Evolutionary conservation across 2,888 invertebrate genomes (phyloP), one percentile per base, ranked within the genome.

Genomic region (Hypomecis punctinalis): DNA sequence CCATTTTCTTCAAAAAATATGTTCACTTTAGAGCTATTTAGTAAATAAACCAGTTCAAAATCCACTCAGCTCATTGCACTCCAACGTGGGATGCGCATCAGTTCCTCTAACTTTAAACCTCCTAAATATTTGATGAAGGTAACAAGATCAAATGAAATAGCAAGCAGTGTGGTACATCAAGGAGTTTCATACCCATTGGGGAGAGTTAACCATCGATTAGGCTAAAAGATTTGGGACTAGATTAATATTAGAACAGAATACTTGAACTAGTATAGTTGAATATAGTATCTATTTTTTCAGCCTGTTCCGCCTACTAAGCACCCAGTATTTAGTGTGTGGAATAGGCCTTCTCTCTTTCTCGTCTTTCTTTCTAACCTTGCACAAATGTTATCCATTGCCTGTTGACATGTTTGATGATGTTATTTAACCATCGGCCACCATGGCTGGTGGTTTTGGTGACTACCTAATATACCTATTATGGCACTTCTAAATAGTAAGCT

Each of bases 101-200:
- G 80, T 79, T 83, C 79, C 85, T 84, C 84, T 86, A 82, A 89
- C 84, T 90, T 90, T 87, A 89, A 88, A 88, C 84, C 84, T 76
- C 79, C 83, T 91, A 86, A 91, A 92, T 92, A 91, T 91, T 92
- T 90, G 87, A 92, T 91, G 86, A 84, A 82, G 83, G 81, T 85
- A 84, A 86, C 88, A 80, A 86, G 89, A 92, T 91, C 73, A 87
- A 88, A 86, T 85, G 88, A 88, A 89, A 88, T 83, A 84, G 84
- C 84, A 78, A 84, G 53, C 61, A 61, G 57, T 53, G 60, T 66
- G 61, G 61, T 66, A 66, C 61, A 54, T 61, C 65, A 66, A 66
- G 61, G 57, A 53, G 57, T 33, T 61, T 57, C 60, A 47, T 64
- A 64, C 53, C 53, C 57, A 52, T 23, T 47, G 52, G 43, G 47